Evolutionary conservation across 2,797 vertebrate species (phyloP), one percentile per base, ranked within the genome.

Genomic region (Miichthys miiuy): DNA sequence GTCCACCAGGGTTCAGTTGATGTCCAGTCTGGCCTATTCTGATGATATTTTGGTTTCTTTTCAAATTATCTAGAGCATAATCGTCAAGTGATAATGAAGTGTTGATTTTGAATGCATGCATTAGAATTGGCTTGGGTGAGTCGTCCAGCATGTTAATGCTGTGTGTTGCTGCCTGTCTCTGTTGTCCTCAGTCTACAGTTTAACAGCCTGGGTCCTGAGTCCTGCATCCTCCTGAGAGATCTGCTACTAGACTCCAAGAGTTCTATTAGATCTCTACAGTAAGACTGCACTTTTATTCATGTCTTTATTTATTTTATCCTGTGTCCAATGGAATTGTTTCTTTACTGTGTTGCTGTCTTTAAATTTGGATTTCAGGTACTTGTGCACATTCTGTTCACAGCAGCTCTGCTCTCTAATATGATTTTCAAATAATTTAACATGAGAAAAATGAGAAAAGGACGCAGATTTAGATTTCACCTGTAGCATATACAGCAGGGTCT

Each of bases 171-270:
- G 77, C 69, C 38, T 87, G 76, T 88, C 51, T 85, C 23, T 90
- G 73, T 89, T 87, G 48, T 85, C 62, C 74, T 78, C 90, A 99
- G 98, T 79, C 91, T 99, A 82, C 97, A 98, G 94, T 97, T 97
- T 95, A 99, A 99, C 93, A 96, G 88, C 87, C 91, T 99, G 83
- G 96, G 95, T 87, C 92, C 97, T 0, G 96, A 97, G 1, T 97
- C 97, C 80, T 98, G 98, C 92, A 88, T 91, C 81, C 88, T 96
- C 34, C 94, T 99, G 72, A 94, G 94, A 52, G 95, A 97, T 84
- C 86, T 99, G 64, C 95, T 99, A 5, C 90, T 97, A 48, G 96
- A 98, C 0, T 90, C 96, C 63, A 95, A 96, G 85, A 96, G 96
- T 81, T 93, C 78, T 67, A 89, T 99, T 75, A 94, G 86, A 88